Percentiles rank a stretch among this genome's conserved stretches.
Conservation (phyloP, 2,888 invertebrate species). For the Acheta domesticus region DNA sequence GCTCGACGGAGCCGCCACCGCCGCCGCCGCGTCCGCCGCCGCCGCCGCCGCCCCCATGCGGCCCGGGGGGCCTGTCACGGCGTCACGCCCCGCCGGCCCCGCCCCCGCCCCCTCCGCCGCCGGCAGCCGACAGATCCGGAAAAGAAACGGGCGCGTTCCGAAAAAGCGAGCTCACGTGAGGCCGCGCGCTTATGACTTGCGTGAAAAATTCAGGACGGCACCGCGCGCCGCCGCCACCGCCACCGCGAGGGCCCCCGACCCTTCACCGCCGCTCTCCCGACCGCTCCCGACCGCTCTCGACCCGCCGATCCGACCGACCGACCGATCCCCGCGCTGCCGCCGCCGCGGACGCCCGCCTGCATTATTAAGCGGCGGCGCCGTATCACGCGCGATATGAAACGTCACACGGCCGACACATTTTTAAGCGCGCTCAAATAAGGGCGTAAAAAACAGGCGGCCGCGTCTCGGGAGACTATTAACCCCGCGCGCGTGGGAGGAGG, state of each 20-base stretch:
- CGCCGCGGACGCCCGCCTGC: neutral
- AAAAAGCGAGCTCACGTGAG: slow-evolving; percentile 4
- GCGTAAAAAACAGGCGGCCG: neutral
- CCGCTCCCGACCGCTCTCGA: neutral
- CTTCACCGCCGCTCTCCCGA: neutral
- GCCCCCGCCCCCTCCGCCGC: neutral
- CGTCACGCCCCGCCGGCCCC: slow-evolving; percentile 1
- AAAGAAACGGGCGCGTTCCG: neutral
- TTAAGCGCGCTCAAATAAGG: slow-evolving; percentile 24
- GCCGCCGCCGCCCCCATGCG: neutral
- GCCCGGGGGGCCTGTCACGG: slow-evolving; percentile 22
- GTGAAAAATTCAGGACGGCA: slow-evolving; percentile 22
- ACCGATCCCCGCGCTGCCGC: neutral
- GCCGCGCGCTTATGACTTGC: slow-evolving; percentile 22
- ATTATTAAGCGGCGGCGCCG: neutral
- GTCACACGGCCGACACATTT: slow-evolving; percentile 25
- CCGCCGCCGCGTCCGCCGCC: neutral
- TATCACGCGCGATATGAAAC: slow-evolving; percentile 30
- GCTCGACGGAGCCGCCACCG: slow-evolving; percentile 23
- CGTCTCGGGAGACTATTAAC: slow-evolving; percentile 25
- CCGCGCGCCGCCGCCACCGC: neutral
- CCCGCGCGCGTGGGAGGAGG: slow-evolving; percentile 20
- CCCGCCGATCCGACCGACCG: neutral
- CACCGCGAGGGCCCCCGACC: too few relatives aligned
- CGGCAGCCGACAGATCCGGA: neutral